These are phyloP conservation scores for Agrochola circellaris DNA, from an alignment of 2,888 invertebrate genomes.

Conservation along the genomic window DNA sequence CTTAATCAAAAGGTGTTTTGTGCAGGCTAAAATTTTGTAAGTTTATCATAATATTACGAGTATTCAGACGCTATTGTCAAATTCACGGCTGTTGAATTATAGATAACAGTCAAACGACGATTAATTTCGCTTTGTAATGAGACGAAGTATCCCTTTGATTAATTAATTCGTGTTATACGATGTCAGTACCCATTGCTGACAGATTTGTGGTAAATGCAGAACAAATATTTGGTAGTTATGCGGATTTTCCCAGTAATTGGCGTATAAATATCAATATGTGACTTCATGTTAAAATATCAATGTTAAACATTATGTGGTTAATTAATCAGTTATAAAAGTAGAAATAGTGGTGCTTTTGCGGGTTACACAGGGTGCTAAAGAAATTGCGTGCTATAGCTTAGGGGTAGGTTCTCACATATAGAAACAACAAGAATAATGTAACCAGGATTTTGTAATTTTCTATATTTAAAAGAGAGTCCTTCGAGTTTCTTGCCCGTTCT, in stretches of 20 bases:
- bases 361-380: no score
- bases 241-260: background rate
- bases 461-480: no score
- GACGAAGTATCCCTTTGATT: slow-evolving; percentile 5
- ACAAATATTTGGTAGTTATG: background rate
- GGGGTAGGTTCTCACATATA: no score
- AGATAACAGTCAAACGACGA: background rate
- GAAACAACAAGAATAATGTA: no score
- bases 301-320: background rate
- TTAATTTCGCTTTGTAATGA: slow-evolving; percentile 10
- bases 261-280: background rate
- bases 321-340: background rate
- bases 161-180: slow-evolving; percentile 2
- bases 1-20: background rate
- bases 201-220: slow-evolving; percentile 15
- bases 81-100: background rate
- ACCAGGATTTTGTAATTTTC: no score
- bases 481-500: no score
- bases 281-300: background rate
- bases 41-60: background rate
- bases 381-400: no score
- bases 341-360: background rate
- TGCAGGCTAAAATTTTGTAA: no score
- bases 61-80: background rate
- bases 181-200: background rate